phyloP scores from a whole-genome alignment of 2,888 invertebrate genomes.

The Cyclophora albipunctata region DNA sequence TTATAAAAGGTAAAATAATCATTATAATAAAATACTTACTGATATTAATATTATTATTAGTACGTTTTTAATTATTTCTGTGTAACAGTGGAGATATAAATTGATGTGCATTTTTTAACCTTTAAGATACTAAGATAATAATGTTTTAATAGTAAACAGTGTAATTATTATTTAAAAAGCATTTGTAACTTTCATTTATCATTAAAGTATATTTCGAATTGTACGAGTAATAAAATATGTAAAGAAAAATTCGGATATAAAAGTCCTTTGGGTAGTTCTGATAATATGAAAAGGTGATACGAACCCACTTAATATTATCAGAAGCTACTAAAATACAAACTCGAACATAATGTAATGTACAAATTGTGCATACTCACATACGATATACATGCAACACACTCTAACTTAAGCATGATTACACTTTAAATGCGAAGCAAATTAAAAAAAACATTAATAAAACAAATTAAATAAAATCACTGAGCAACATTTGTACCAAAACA shows the following conservation, averaged over 20 bases:
- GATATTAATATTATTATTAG: conserved; percentile 16
- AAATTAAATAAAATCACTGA: conserved; percentile 39
- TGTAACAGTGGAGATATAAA: conserved; percentile 62
- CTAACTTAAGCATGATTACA: conserved; percentile 71
- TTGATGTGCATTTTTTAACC: conserved; percentile 38
- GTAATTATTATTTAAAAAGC: no score
- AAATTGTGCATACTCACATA: conserved; percentile 73
- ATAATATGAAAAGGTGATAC: conserved; percentile 32
- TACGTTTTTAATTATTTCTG: conserved; percentile 40
- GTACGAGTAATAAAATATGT: conserved; percentile 27
- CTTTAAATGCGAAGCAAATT: conserved; percentile 69
- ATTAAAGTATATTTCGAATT: conserved; percentile 16
- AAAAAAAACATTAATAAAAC: conserved; percentile 28
- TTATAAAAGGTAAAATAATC: conserved; percentile 39
- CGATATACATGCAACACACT: conserved; percentile 71
- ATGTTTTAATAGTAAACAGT: conserved; percentile 26
- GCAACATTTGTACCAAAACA: conserved; percentile 62
- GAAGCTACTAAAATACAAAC: conserved; percentile 29
- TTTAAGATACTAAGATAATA: no score
- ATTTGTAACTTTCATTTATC: no score
- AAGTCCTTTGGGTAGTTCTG: conserved; percentile 40
- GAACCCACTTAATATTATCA: conserved; percentile 37
- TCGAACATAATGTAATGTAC: conserved; percentile 45
- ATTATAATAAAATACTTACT: conserved; percentile 21
- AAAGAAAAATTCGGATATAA: conserved; percentile 45